These are phyloP conservation scores for Sebastes vulpes DNA, from an alignment of 2,797 vertebrate species.

Conservation along the genomic window DNA sequence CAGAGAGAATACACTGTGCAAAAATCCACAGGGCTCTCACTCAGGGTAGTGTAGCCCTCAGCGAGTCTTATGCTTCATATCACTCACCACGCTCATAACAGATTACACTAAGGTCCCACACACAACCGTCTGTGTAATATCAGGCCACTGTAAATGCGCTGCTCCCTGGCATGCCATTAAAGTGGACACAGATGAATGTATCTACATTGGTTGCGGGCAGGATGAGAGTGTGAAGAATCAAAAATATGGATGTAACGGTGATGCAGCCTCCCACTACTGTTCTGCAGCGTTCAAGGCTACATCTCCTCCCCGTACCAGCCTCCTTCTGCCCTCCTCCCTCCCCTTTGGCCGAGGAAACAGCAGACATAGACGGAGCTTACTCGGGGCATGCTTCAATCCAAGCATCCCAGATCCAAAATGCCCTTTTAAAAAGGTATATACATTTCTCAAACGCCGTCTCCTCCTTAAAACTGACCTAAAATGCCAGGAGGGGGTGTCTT, in stretches of 20 bases:
- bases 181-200: conserved; percentile 81
- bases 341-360: conserved; percentile 21
- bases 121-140: conserved; percentile 78
- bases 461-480: conserved; percentile 24
- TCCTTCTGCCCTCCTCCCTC: conserved; percentile 41
- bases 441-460: conserved; percentile 32
- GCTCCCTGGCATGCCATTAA: conserved; percentile 75
- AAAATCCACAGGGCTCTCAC: conserved; percentile 61
- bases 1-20: conserved; percentile 69
- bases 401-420: conserved; percentile 41
- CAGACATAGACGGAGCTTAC: conserved; percentile 35
- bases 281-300: conserved; percentile 61
- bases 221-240: conserved; percentile 67
- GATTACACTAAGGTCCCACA: conserved; percentile 78
- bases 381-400: conserved; percentile 22
- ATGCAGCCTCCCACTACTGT: conserved; percentile 63
- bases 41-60: conserved; percentile 57
- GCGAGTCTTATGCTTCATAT: conserved; percentile 75
- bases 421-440: conserved; percentile 52
- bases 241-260: conserved; percentile 60
- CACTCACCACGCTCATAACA: conserved; percentile 74
- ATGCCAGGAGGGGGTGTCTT: conserved; percentile 21
- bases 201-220: conserved; percentile 66
- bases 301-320: conserved; percentile 33
- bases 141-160: conserved; percentile 68